These are phyloP conservation scores for Aurelia sp. DNA, from an alignment of 30 jellyfish, hydroid and myxozoan species.

Conservation along the genomic window DNA sequence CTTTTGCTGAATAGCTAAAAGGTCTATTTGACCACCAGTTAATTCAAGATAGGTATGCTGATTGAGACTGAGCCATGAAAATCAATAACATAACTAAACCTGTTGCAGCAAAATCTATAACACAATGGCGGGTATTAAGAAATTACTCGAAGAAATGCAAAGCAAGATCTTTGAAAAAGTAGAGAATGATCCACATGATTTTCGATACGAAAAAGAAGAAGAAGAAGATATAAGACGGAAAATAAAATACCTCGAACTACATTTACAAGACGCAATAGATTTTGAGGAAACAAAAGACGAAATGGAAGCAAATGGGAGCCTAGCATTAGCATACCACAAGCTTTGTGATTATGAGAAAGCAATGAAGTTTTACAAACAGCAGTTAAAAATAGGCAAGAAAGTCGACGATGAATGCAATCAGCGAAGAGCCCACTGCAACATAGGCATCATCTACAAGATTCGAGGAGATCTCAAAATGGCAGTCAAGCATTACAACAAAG, in stretches of 20 bases:
- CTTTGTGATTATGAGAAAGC: constrained; percentile 73
- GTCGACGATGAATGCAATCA: constrained; percentile 67
- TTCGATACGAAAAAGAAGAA: constrained; percentile 77
- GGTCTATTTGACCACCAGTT: too few relatives aligned
- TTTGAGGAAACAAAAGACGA: constrained; percentile 77
- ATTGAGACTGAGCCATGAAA: too few relatives aligned
- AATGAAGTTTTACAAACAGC: constrained; percentile 58
- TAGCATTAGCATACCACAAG: constrained; percentile 85
- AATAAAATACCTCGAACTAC: constrained; percentile 73
- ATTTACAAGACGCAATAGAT: constrained; percentile 77
- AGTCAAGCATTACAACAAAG: constrained; percentile 65
- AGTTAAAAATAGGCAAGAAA: constrained; percentile 63
- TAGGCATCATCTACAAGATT: constrained; percentile 80
- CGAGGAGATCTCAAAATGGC: constrained; percentile 76
- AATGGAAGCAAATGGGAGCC: constrained; percentile 77
- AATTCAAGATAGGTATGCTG: too few relatives aligned
- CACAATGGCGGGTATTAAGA: constrained; percentile 87
- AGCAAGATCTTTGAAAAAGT: constrained; percentile 79
- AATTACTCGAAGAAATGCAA: constrained; percentile 84
- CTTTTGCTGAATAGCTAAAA: too few relatives aligned
- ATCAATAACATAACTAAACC: neutral
- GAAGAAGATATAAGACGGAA: constrained; percentile 70
- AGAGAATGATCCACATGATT: constrained; percentile 91
- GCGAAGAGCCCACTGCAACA: constrained; percentile 85
- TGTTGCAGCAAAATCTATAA: neutral